These are phyloP conservation scores for Carlito syrichta DNA, from an alignment of 2,113 vertebrate genomes.

Conservation along the genomic window DNA sequence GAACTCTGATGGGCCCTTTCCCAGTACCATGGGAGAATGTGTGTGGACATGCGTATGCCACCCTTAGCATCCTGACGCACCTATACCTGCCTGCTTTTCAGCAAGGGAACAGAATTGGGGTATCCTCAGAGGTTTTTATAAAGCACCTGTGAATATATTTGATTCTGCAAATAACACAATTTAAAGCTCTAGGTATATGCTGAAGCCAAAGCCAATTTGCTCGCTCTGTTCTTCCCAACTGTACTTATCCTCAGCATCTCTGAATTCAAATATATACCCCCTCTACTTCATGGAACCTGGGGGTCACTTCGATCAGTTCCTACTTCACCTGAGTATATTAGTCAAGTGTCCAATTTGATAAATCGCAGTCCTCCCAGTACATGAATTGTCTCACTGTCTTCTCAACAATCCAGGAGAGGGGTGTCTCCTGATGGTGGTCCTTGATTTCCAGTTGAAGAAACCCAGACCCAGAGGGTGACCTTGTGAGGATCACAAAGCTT, in stretches of 20 bases:
- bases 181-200: neutral
- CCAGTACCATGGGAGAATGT: neutral
- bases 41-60: neutral
- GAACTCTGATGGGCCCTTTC: conserved; percentile 46
- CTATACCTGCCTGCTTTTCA: neutral
- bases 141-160: conserved; percentile 38
- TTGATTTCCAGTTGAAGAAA: neutral
- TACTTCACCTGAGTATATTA: neutral
- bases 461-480: neutral
- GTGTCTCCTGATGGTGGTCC: neutral
- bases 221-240: neutral
- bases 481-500: neutral
- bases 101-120: neutral
- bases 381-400: neutral
- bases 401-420: neutral
- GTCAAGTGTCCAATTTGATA: neutral
- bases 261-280: neutral
- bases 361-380: neutral
- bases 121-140: neutral
- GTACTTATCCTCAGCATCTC: neutral
- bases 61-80: neutral
- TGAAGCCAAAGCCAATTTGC: neutral
- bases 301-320: neutral
- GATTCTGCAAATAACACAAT: neutral
- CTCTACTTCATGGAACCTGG: neutral